These are phyloP conservation scores for Lasioglossum leucozonium DNA, from an alignment of 2,888 invertebrate genomes.

Conservation along the genomic window DNA sequence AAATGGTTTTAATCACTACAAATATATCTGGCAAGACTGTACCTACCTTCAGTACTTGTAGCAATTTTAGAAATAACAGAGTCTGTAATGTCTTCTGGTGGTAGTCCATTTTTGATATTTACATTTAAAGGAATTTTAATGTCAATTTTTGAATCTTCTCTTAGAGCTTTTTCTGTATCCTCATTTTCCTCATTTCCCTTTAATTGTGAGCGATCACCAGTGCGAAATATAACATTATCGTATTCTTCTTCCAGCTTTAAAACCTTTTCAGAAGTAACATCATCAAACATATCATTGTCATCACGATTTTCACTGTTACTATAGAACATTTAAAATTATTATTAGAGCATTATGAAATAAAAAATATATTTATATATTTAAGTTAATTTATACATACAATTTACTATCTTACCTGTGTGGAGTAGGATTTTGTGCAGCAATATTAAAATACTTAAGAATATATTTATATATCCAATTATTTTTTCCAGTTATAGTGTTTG, in stretches of 20 bases:
- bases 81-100: background rate
- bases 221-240: slow-evolving; percentile 10
- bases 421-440: background rate
- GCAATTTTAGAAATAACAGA: background rate
- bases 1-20: background rate
- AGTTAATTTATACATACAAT: background rate
- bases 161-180: background rate
- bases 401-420: slow-evolving; percentile 42
- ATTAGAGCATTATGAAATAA: slow-evolving; percentile 16
- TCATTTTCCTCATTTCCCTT: background rate
- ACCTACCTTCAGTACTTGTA: slow-evolving; percentile 28
- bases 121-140: background rate
- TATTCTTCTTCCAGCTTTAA: slow-evolving; percentile 57
- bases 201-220: background rate
- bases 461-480: slow-evolving; percentile 78
- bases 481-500: slow-evolving; percentile 71
- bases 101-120: background rate
- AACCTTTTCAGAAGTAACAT: slow-evolving; percentile 51
- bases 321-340: slow-evolving; percentile 8
- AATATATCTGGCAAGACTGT: background rate
- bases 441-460: slow-evolving; percentile 62
- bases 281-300: slow-evolving; percentile 49
- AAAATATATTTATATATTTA: background rate
- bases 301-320: slow-evolving; percentile 10
- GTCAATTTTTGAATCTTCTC: background rate